Evolutionary conservation across 2,888 invertebrate genomes (phyloP), one percentile per base, ranked within the genome.

Genomic region (Hipparchia semele): DNA sequence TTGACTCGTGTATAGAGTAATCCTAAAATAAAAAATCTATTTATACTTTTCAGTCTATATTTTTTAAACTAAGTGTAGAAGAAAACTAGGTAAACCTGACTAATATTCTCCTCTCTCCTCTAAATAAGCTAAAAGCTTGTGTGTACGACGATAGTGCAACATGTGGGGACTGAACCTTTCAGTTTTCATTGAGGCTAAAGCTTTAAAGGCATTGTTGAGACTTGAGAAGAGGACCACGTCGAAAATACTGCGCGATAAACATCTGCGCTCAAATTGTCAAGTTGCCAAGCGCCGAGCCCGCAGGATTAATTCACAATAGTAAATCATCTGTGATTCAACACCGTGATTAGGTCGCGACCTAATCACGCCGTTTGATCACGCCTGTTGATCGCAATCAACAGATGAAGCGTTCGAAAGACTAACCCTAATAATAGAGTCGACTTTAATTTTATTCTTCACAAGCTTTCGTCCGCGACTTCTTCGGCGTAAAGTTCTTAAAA

Each of bases 221-320:
- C 58, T 54, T 49, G 8, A n/a, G 33, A 23, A 23, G 23, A 33
- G 39, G 8, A 10, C 9, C 46, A 13, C 8, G 46, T 33, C 64
- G 51, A 64, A 51, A 64, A 51, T 51, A 64, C 51, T 46, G 13
- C 23, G 33, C 53, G 65, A 65, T 65, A 53, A 51, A 65, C 65
- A 65, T 65, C 65, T 53, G 65, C 49, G 49, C 49, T 68, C 68
- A 59, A 59, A 49, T 59, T 60, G 68, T 59, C 68, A 60, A 68
- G 49, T 59, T 59, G 68, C 68, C 68, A 68, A 68, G 59, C 68
- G 49, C 8, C 67, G 67, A 13, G 62, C 53, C 53, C 33, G 53
- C 33, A 65, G 65, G 33, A 65, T 65, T 68, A 68, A 68, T 49
- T 60, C 59, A 68, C 49, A 68, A 59, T 59, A 68, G 59, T 59